A percentile compares a stretch with the other conserved stretches of the same genome.
Evolutionary conservation across 2,888 invertebrate genomes (phyloP).

Genomic region (Tanypteryx hageni): DNA sequence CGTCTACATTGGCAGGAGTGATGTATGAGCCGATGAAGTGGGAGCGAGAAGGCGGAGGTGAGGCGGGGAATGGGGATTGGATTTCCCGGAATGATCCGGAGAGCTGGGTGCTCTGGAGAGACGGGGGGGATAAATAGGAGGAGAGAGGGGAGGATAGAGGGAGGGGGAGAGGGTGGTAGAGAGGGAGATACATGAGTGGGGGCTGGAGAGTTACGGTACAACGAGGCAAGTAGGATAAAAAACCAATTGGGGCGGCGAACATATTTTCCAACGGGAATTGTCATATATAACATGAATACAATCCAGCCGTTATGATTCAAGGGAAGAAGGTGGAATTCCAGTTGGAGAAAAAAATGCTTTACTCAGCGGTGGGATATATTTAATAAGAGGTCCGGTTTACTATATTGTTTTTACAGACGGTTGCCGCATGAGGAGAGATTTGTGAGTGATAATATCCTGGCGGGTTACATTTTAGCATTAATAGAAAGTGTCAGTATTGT

Average conservation of each 20-base stretch:
- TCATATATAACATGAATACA: slow-evolving; percentile 64
- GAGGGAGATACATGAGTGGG: not conserved
- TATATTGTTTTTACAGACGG: slow-evolving; percentile 14
- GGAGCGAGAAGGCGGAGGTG: not conserved
- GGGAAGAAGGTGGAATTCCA: slow-evolving; percentile 27
- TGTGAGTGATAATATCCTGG: not conserved
- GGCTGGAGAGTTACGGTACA: slow-evolving; percentile 15
- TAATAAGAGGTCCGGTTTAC: slow-evolving; percentile 26
- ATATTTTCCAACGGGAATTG: slow-evolving; percentile 56
- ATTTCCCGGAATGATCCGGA: not conserved
- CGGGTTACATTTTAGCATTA: too few relatives aligned
- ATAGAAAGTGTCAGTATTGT: too few relatives aligned
- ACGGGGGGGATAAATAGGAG: not conserved
- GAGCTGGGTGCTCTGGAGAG: not conserved
- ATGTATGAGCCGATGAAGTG: slow-evolving; percentile 63
- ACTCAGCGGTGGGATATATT: slow-evolving; percentile 45
- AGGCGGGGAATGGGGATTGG: not conserved
- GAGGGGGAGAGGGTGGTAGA: too few relatives aligned
- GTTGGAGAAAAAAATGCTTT: slow-evolving; percentile 7
- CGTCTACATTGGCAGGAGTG: slow-evolving; percentile 62
- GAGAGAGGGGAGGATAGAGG: too few relatives aligned
- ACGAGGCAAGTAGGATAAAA: slow-evolving; percentile 37
- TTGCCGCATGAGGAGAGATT: slow-evolving; percentile 13
- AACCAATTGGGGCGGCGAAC: slow-evolving; percentile 53
- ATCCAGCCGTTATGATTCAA: slow-evolving; percentile 38